Conservation (phyloP, 2,888 invertebrate species). For the Microdon myrmicae region DNA sequence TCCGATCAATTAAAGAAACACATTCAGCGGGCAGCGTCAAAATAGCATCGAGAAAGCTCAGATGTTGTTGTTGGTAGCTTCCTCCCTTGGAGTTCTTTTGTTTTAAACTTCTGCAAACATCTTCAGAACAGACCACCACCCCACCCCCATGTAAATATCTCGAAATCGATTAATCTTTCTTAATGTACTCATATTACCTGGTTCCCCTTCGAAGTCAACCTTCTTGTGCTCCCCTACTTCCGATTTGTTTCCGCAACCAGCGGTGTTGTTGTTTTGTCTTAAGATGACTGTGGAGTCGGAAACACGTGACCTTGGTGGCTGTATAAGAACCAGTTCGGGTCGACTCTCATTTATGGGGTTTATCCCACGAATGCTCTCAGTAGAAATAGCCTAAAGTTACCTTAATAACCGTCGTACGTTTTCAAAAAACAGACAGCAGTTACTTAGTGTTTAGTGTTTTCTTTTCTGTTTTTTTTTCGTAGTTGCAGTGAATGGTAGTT, state of each 20-base stretch:
- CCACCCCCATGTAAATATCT: neutral
- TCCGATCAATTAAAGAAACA: conserved; percentile 35
- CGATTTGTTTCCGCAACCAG: no score
- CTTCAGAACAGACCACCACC: conserved; percentile 15
- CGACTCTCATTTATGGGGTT: no score
- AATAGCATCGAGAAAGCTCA: conserved; percentile 11
- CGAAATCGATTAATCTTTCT: conserved; percentile 14
- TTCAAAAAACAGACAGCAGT: no score
- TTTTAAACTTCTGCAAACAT: neutral
- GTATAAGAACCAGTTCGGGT: conserved; percentile 28
- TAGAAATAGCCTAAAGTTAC: no score
- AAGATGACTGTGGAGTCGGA: conserved; percentile 38
- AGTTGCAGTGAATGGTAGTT: no score
- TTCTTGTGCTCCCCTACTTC: no score
- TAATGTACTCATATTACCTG: no score
- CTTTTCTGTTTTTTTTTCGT: no score
- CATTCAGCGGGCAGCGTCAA: conserved; percentile 26
- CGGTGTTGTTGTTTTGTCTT: conserved; percentile 27
- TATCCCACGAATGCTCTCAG: no score
- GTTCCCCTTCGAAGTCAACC: no score
- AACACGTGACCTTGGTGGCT: conserved; percentile 44
- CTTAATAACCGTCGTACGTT: no score
- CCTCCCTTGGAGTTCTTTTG: conserved; percentile 18
- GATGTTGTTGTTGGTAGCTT: conserved; percentile 15
- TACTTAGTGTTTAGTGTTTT: no score